Base-by-base conservation (phyloP, 2,888 invertebrate species). In the Habrosyne pyritoides region DNA sequence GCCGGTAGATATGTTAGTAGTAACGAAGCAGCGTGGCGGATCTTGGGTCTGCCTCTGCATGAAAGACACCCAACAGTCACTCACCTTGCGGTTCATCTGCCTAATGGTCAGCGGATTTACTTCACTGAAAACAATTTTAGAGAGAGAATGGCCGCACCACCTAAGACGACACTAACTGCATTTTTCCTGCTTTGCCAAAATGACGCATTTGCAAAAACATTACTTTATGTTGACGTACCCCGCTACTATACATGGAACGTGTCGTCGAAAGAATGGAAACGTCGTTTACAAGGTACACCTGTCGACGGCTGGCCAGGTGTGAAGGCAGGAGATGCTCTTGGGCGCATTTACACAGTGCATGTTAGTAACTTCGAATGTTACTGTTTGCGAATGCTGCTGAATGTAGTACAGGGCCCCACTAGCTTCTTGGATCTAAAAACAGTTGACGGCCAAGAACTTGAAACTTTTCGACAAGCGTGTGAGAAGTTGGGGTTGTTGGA, bases 181-280 rank as follows among this genome's bases (percentile, higher is more conserved):
- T 81, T 80, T 62, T 81, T 82, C 51, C 46, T 61, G 21, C 60
- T 80, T 5, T 81, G 78, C 46, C 47, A 68, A 63, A 61, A 14
- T 36, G 73, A 79, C 56, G 55, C 33, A 24, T 78, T 77, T 67
- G 77, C 77, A 47, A 70, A 62, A 69, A 76, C 76, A 6, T 56
- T 77, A 51, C 55, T 77, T 1, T 77, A 80, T 55, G 52, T 49
- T 48, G 69, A 79, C 47, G 67, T 75, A 21, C 74, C 74, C 5
- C 36, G 53, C 12, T 77, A 71, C 54, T 74, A 65, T 47, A 60
- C 60, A 22, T 60, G 42, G 42, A 42, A 42, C 5, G 8, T 5
- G 4, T 14, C 2, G 2, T 5, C 4, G 14, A 14, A 14, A 5
- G 42, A 42, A 42, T 28, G 10, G 28, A 28, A 28, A 8, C n/a